Base-by-base conservation (phyloP, 2,888 invertebrate genomes). In the Rhodophaea formosa region DNA sequence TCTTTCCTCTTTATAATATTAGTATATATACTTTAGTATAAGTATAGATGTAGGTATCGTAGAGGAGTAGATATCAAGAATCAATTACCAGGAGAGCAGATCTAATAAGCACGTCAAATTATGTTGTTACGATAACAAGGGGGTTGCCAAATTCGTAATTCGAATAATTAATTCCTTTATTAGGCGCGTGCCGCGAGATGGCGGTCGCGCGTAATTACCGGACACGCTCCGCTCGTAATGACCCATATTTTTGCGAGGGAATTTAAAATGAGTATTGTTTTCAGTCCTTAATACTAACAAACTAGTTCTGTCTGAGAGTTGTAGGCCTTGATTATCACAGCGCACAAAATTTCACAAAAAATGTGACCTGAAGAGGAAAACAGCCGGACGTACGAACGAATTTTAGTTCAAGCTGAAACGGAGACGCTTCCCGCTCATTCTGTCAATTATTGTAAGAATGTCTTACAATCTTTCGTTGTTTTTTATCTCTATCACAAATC, bases 161-260 rank as follows among this genome's bases (percentile, higher is more conserved):
- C 55, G 39, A 59, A 59, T 61, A 63, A 61, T 63, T 59, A 58
- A 54, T 57, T 59, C 57, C 54, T 57, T 54, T 45, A 57, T 29
- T 8, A 17, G 58, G 15, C 63, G 55, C 63, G 63, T 63, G 63
- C 44, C 63, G 51, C 14, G 42, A 53, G 42, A 53, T 32, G 57
- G 57, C 59, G 61, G 60, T 58, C 49, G 17, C 54, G 46, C 51
- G 54, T 63, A 54, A 61, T 61, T 61, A 56, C 49, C 51, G 56
- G 59, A 58, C 56, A 55, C 49, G 42, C 17, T 29, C 54, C 57
- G 43, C 44, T 44, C 8, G 7, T 51, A 54, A 43, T 29, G 30
- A 49, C 49, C 42, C 39, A 54, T 23, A 42, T 49, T 53, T 45
- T 14, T 1, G 23, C 12, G 39, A 23, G 30, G 10, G 14, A 14